Evolutionary conservation across 2,888 invertebrate genomes (phyloP).

Genomic region (Eupelmus urozonus): DNA sequence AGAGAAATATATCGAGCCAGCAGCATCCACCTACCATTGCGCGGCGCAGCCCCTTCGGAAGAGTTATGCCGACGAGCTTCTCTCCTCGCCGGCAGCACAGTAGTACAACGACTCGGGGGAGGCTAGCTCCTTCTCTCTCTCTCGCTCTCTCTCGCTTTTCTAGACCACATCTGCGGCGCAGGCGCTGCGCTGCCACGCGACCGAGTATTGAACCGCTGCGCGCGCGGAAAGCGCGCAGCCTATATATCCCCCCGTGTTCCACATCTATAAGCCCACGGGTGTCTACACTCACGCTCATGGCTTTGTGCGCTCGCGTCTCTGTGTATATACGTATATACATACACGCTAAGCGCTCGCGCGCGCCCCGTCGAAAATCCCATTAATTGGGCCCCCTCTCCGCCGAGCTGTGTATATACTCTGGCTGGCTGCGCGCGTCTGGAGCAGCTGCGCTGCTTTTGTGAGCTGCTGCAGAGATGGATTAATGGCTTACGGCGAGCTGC

Average conservation of each 20-base stretch:
- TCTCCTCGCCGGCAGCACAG: conserved; percentile 4
- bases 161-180: conserved; percentile 45
- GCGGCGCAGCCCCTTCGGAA: conserved; percentile 50
- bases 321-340: neutral
- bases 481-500: conserved; percentile 20
- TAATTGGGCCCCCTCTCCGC: conserved; percentile 51
- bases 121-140: conserved; percentile 11
- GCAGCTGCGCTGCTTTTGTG: conserved; percentile 14
- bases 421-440: neutral
- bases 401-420: neutral
- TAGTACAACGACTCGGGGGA: neutral
- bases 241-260: neutral
- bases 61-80: conserved; percentile 36
- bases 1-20: neutral
- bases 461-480: conserved; percentile 14
- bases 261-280: too few relatives aligned
- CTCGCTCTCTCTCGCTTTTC: conserved; percentile 17
- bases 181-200: conserved; percentile 15
- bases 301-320: neutral
- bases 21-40: conserved; percentile 48
- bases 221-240: conserved; percentile 39
- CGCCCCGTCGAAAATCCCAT: conserved; percentile 52
- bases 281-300: too few relatives aligned
- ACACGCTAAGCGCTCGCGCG: neutral
- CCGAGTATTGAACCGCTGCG: conserved; percentile 56